Percentiles rank a stretch among this genome's conserved stretches.
These are phyloP conservation scores for Nephila pilipes DNA, from an alignment of 1,140 invertebrate species.

Conservation along the genomic window DNA sequence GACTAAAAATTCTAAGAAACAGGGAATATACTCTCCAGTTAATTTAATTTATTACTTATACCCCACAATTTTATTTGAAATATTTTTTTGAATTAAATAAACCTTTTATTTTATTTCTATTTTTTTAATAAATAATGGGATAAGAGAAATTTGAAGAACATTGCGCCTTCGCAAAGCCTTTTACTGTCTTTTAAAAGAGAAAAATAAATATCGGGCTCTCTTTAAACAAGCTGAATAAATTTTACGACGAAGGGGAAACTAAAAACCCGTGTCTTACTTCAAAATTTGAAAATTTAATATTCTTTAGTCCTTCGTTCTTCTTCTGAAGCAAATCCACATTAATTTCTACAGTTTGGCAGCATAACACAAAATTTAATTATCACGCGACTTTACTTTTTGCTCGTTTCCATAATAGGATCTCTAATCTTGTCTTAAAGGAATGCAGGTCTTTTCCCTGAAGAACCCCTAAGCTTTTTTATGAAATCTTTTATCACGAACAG, in stretches of 20 bases:
- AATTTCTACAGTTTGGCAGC: background rate
- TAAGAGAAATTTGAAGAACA: too few relatives aligned
- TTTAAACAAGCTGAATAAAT: background rate
- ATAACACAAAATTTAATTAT: constrained; percentile 18
- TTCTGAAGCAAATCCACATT: background rate
- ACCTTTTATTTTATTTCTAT: too few relatives aligned
- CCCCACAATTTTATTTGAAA: too few relatives aligned
- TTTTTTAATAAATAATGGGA: too few relatives aligned
- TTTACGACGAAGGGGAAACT: background rate
- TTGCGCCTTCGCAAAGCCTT: background rate
- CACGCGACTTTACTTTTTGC: background rate
- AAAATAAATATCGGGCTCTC: background rate
- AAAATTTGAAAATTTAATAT: constrained; percentile 15
- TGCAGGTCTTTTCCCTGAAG: background rate
- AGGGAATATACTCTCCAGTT: too few relatives aligned
- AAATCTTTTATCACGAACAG: background rate
- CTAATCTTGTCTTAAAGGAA: background rate
- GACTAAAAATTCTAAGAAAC: too few relatives aligned
- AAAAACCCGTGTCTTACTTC: background rate
- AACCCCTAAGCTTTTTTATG: constrained; percentile 22
- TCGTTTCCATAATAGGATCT: constrained; percentile 27
- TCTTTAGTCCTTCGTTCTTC: background rate
- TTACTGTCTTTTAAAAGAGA: background rate
- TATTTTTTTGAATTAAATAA: too few relatives aligned
- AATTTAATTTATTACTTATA: too few relatives aligned